phyloP scores from a whole-genome alignment of 2,113 vertebrate genomes.

The Furnarius figulus region DNA sequence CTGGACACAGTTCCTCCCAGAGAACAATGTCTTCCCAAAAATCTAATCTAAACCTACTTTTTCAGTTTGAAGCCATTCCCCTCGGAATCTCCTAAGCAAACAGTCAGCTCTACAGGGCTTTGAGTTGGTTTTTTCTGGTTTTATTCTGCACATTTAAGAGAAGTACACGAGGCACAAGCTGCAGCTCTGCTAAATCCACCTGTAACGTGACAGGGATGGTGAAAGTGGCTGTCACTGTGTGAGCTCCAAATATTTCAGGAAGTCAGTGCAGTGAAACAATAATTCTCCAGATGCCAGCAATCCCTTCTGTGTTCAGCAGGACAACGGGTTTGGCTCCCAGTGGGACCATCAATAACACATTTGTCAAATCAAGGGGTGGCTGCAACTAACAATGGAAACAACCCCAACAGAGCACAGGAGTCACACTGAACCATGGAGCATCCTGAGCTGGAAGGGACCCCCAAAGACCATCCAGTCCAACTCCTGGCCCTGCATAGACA shows the following conservation, averaged over 20 bases:
- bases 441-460: neutral
- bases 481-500: neutral
- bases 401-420: neutral
- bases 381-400: neutral
- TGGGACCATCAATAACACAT: neutral
- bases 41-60: rapidly evolving
- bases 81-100: neutral
- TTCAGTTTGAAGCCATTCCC: neutral
- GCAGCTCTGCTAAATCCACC: neutral
- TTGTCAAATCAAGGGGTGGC: neutral
- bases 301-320: neutral
- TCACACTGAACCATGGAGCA: neutral
- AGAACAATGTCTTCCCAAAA: neutral
- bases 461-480: rapidly evolving
- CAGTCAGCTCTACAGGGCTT: neutral
- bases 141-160: neutral
- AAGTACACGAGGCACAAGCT: rapidly evolving
- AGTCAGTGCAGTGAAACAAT: neutral
- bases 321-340: neutral
- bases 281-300: neutral
- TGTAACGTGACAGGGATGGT: neutral
- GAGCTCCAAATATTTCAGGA: neutral
- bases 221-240: neutral
- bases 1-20: neutral
- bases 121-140: neutral